These are phyloP conservation scores for Telenomus remus DNA, from an alignment of 1,140 invertebrate genomes.

Conservation along the genomic window DNA sequence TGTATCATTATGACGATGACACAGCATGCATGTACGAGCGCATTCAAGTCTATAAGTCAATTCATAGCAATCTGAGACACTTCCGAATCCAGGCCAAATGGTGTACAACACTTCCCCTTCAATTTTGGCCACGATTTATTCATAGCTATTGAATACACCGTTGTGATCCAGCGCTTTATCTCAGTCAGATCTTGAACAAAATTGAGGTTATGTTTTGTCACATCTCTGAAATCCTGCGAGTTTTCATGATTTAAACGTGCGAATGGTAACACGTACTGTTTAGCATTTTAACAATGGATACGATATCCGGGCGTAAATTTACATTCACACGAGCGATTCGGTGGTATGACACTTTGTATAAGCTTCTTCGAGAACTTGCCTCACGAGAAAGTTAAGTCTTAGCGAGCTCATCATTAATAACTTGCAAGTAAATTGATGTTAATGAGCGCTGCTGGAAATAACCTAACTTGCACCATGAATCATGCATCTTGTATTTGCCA, in stretches of 20 bases:
- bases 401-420: conserved; percentile 55
- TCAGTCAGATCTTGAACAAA: no score
- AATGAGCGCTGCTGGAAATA: conserved; percentile 47
- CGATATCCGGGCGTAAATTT: conserved; percentile 32
- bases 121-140: no score
- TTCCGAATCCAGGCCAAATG: no score
- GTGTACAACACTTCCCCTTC: no score
- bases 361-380: conserved; percentile 46
- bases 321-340: conserved; percentile 47
- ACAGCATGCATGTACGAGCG: no score
- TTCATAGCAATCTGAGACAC: no score
- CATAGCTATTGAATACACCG: no score
- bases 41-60: no score
- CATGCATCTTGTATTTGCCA: conserved; percentile 27
- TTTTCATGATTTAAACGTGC: conserved; percentile 14
- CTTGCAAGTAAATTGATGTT: conserved; percentile 58
- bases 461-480: conserved; percentile 37
- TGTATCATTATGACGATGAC: no score
- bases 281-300: conserved; percentile 38
- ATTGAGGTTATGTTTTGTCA: no score
- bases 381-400: conserved; percentile 49
- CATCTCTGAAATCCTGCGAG: no score
- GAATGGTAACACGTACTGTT: conserved; percentile 8
- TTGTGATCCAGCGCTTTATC: no score
- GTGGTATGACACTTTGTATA: conserved; percentile 50